phyloP scores from a whole-genome alignment of 2,888 invertebrate species.

The Phengaris arion region DNA sequence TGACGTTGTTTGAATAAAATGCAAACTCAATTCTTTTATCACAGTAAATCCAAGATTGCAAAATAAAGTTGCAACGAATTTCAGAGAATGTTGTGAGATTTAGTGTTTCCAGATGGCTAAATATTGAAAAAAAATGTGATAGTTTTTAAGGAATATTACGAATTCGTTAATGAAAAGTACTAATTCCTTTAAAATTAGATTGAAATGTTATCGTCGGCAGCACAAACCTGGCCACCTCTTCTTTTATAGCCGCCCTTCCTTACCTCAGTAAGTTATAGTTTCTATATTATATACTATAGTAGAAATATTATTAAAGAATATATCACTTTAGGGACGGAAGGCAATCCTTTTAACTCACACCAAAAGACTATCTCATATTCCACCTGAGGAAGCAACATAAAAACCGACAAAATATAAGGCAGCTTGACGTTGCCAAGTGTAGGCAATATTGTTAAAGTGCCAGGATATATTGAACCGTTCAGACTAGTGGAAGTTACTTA shows the following conservation, averaged over 20 bases:
- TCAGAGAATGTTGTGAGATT: not conserved
- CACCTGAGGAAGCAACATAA: not conserved
- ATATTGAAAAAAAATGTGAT: not conserved
- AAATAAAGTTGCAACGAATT: not conserved
- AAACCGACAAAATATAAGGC: not conserved
- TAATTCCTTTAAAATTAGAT: too few relatives aligned
- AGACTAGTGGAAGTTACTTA: too few relatives aligned
- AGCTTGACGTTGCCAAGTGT: not conserved
- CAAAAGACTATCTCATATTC: not conserved
- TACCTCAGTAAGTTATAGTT: not conserved
- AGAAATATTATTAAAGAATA: not conserved
- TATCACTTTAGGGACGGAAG: not conserved
- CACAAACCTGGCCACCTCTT: not conserved
- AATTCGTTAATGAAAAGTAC: too few relatives aligned
- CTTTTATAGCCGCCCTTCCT: not conserved
- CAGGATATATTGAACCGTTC: too few relatives aligned
- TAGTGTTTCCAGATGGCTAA: not conserved
- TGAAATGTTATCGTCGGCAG: not conserved
- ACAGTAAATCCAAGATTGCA: not conserved
- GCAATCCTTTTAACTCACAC: slow-evolving; percentile 7
- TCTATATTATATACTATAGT: not conserved
- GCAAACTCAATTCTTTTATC: not conserved
- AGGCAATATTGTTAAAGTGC: not conserved
- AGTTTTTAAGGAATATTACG: not conserved
- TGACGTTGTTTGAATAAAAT: slow-evolving; percentile 3